These are phyloP conservation scores for Eristalis pertinax DNA, from an alignment of 2,888 invertebrate genomes.

Conservation along the genomic window DNA sequence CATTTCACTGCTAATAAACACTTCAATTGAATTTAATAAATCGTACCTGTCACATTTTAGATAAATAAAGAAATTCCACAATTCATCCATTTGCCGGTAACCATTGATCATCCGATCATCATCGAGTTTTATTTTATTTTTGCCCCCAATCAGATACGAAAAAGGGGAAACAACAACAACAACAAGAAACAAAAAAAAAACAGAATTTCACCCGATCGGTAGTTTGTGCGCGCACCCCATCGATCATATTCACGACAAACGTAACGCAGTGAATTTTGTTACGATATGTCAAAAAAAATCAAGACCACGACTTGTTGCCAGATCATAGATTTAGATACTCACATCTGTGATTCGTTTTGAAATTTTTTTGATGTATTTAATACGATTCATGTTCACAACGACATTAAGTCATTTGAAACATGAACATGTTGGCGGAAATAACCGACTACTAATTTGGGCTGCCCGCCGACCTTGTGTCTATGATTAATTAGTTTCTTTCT, in stretches of 20 bases:
- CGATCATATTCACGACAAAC: constrained; percentile 67
- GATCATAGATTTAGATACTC: constrained; percentile 49
- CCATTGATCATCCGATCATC: constrained; percentile 68
- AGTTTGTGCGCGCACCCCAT: constrained; percentile 41
- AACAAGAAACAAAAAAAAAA: too few species aligned
- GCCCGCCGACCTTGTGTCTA: constrained; percentile 3
- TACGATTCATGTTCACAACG: constrained; percentile 24
- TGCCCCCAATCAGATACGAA: constrained; percentile 9
- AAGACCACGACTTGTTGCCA: constrained; percentile 19
- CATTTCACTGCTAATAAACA: constrained; percentile 46
- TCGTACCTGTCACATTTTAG: constrained; percentile 61
- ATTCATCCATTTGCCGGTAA: constrained; percentile 14
- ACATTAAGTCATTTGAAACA: constrained; percentile 24
- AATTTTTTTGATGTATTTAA: constrained; percentile 31
- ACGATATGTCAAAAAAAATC: constrained; percentile 51
- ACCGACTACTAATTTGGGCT: constrained; percentile 14
- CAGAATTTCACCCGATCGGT: constrained; percentile 41
- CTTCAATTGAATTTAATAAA: constrained; percentile 60
- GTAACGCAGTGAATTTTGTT: constrained; percentile 57
- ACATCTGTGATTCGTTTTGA: not conserved
- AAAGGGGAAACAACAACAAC: not conserved
- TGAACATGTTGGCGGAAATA: constrained; percentile 6
- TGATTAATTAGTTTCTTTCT: constrained; percentile 35
- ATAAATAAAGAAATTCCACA: constrained; percentile 62
- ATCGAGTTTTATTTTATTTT: constrained; percentile 16